A percentile compares a stretch with the other conserved stretches of the same genome.
These are phyloP conservation scores for Zaprionus obscuricornis DNA, from an alignment of 2,888 invertebrate species.

Conservation along the genomic window DNA sequence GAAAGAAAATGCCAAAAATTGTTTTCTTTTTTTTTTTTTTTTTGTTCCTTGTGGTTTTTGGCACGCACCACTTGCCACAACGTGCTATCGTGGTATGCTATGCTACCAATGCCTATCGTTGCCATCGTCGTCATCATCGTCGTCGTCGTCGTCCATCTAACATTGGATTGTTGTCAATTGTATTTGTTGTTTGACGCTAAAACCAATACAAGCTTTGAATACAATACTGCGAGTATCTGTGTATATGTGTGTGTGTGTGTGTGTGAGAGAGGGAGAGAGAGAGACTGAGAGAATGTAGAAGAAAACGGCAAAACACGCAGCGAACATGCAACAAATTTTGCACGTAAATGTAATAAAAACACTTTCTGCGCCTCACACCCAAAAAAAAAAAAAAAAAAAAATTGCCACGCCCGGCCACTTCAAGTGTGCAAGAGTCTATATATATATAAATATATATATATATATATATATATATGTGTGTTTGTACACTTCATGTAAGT, in stretches of 20 bases:
- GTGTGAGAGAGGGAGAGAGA: no score
- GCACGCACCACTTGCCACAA: constrained; percentile 41
- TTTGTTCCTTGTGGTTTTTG: constrained; percentile 36
- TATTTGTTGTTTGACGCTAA: constrained; percentile 59
- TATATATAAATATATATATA: neutral
- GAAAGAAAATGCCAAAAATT: constrained; percentile 42
- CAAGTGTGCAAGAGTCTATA: constrained; percentile 30
- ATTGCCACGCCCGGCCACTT: constrained; percentile 57
- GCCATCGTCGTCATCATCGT: neutral
- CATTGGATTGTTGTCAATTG: constrained; percentile 63
- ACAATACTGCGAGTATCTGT: no score
- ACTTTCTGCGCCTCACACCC: constrained; percentile 51
- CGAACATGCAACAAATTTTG: constrained; percentile 80
- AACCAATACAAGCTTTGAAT: constrained; percentile 71
- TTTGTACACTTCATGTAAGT: constrained; percentile 53
- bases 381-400: no score
- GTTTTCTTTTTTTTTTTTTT: constrained; percentile 13
- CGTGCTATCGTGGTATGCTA: no score
- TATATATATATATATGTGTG: neutral
- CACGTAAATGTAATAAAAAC: constrained; percentile 82
- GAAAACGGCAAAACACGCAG: no score
- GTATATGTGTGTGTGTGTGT: no score
- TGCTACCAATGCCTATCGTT: no score
- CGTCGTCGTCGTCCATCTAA: constrained; percentile 11
- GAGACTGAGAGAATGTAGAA: no score